phyloP scores from a whole-genome alignment of 2,888 invertebrate genomes.

The Gandaritis pyraliata region DNA sequence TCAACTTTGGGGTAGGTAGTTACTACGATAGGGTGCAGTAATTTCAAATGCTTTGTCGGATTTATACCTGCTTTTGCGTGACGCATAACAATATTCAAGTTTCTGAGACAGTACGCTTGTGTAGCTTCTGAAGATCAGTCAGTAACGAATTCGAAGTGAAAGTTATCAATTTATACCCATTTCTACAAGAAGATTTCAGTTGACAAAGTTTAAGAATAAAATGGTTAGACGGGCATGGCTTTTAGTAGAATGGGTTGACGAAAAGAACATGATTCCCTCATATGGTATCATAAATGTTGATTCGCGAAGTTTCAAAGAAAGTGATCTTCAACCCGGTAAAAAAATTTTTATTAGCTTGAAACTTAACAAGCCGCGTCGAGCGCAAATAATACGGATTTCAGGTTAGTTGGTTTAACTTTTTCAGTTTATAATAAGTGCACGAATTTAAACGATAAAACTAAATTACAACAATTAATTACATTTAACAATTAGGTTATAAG shows the following conservation, averaged over 20 bases:
- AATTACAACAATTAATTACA: too few species aligned
- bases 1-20: constrained; percentile 37
- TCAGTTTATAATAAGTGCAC: background rate
- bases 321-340: constrained; percentile 55
- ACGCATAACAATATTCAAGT: constrained; percentile 20
- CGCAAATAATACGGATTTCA: constrained; percentile 60
- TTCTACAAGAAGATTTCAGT: background rate
- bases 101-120: constrained; percentile 38
- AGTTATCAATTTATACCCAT: background rate
- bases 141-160: background rate
- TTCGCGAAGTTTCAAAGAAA: constrained; percentile 47
- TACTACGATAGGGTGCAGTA: constrained; percentile 42
- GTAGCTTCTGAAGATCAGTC: constrained; percentile 32
- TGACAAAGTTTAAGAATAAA: constrained; percentile 1
- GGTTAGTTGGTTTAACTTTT: constrained; percentile 50
- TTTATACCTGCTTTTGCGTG: constrained; percentile 47
- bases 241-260: constrained; percentile 67
- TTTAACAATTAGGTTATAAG: too few species aligned
- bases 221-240: constrained; percentile 62
- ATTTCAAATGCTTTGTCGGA: constrained; percentile 42
- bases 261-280: constrained; percentile 54
- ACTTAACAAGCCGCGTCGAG: constrained; percentile 50
- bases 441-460: too few species aligned
- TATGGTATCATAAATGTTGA: constrained; percentile 61
- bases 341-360: constrained; percentile 52